Conservation (phyloP, 2,888 invertebrate species). For the Tiliacea aurago region DNA sequence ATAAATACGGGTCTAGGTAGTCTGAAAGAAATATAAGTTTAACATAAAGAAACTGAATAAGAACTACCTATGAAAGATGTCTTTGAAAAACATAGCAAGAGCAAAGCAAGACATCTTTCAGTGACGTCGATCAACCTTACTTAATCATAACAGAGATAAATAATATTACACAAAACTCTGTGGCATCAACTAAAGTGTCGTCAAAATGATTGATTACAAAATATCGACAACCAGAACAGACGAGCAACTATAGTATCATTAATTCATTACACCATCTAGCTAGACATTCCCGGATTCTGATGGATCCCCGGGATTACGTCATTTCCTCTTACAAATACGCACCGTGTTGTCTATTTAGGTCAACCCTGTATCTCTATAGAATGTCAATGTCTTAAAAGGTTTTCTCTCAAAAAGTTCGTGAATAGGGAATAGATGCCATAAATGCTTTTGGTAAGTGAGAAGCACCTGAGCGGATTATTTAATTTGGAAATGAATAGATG, state of each 20-base stretch:
- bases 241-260: constrained; percentile 36
- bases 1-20: too few species aligned
- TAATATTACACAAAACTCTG: constrained; percentile 6
- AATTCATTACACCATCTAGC: constrained; percentile 29
- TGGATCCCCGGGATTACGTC: constrained; percentile 55
- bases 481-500: constrained; percentile 43
- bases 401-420: constrained; percentile 48
- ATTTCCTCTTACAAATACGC: constrained; percentile 61
- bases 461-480: constrained; percentile 43
- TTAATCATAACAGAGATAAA: constrained; percentile 21
- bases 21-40: constrained; percentile 15
- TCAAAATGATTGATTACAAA: constrained; percentile 48
- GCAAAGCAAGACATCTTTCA: background rate
- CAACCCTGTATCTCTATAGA: constrained; percentile 55
- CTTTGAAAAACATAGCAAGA: background rate
- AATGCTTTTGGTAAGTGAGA: constrained; percentile 49
- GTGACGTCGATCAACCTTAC: background rate
- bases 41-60: background rate
- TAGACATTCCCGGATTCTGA: constrained; percentile 43
- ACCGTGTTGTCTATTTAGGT: constrained; percentile 61
- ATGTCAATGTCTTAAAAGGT: constrained; percentile 66
- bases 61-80: background rate
- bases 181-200: constrained; percentile 8
- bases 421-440: constrained; percentile 38
- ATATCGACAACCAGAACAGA: constrained; percentile 26